Conservation (phyloP, 2,888 invertebrate genomes). For the Volucella zonaria region DNA sequence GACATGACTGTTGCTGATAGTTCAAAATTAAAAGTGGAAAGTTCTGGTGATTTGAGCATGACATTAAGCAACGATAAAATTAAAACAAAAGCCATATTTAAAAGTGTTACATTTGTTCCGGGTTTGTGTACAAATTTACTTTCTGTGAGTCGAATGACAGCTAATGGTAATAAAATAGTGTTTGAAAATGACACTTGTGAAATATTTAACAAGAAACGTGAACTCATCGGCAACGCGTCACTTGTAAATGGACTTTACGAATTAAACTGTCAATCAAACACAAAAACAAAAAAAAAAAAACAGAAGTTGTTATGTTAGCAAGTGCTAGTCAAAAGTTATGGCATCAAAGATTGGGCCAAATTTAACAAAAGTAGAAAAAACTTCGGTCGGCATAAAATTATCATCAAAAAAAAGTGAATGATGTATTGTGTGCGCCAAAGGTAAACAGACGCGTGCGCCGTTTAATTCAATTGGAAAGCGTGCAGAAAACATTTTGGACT, state of each 20-base stretch:
- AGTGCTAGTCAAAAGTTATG: conserved; percentile 14
- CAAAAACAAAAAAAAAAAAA: neutral
- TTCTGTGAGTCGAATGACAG: conserved; percentile 10
- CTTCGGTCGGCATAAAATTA: neutral
- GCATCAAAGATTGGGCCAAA: too few species aligned
- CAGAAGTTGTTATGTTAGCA: conserved; percentile 17
- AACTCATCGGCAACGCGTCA: conserved; percentile 10
- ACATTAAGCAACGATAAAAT: too few species aligned
- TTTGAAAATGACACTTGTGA: conserved; percentile 22
- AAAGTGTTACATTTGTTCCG: conserved; percentile 9
- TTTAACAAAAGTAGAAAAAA: too few species aligned
- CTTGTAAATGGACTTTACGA: conserved; percentile 12
- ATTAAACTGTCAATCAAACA: conserved; percentile 15
- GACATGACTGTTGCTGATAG: neutral
- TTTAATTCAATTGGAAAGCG: conserved; percentile 21
- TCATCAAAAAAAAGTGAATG: neutral
- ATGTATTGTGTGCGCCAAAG: conserved; percentile 6
- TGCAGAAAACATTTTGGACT: conserved; percentile 21
- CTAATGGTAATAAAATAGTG: conserved; percentile 16
- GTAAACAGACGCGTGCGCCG: conserved; percentile 21
- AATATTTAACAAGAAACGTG: conserved; percentile 7
- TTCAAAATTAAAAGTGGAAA: too few species aligned
- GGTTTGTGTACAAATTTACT: conserved; percentile 13
- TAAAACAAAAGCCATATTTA: too few species aligned
- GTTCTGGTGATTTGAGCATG: too few species aligned